Evolutionary conservation across 1,140 invertebrate genomes (phyloP), one percentile per base, ranked within the genome.

Genomic region (Cotesia typhae): DNA sequence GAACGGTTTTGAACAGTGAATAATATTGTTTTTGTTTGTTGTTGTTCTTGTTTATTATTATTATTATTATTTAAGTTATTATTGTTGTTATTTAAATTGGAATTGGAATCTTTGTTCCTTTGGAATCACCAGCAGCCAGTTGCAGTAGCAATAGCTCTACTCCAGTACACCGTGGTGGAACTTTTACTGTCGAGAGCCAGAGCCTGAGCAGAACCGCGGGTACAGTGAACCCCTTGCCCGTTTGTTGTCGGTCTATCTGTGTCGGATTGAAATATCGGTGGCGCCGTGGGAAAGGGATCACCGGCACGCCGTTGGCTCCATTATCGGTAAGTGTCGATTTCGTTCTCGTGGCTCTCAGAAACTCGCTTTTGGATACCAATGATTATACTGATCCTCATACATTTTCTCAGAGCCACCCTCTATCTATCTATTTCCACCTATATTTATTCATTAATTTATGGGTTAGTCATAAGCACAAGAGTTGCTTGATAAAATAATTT

Each of bases 301-400:
- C 35, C 38, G 63, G 51, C 65, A 68, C 67, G 47, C 51, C 72
- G 75, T 65, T 71, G 64, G 68, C 71, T 71, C 59, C 51, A 73
- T 73, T 71, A 76, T 78, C 76, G 76, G 78, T 79, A 71, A 79
- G 78, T 76, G 68, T 73, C 61, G 41, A 77, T 77, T 77, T 79
- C 52, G 61, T 74, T 74, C 41, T 47, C 55, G 60, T 37, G 37
- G 28, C 12, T 51, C 66, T 55, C 28, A 4, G n/a, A 59, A 59
- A 59, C 20, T 59, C 57, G 57, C 57, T 59, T 59, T 59, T 17
- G 57, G 57, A 59, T 17, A 14, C n/a, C 17, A 55, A 20, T 59
- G 57, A 59, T 10, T 20, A 20, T 20, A 17, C 17, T 14, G 7
- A 6, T 47, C 6, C 41, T 6, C 41, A 47, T 47, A 47, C 41